phyloP scores from a whole-genome alignment of 2,113 vertebrate species.

The Sander vitreus region DNA sequence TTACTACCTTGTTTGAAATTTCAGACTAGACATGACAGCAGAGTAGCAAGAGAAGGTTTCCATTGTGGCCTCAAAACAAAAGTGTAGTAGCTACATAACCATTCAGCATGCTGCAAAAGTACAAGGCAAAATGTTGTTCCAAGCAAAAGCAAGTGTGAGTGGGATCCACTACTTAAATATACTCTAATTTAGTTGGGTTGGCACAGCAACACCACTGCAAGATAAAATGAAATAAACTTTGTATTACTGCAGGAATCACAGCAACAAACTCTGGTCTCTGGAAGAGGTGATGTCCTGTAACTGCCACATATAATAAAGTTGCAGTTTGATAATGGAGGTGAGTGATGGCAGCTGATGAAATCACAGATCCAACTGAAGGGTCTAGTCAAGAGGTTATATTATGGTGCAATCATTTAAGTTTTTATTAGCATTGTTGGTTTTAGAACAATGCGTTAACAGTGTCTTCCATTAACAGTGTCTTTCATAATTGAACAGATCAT shows the following conservation, averaged over 20 bases:
- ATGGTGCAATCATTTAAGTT: slow-evolving; percentile 18
- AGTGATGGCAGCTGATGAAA: slow-evolving; percentile 23
- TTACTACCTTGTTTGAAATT: slow-evolving; percentile 70
- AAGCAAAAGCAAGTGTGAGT: not conserved
- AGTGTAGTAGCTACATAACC: slow-evolving; percentile 41
- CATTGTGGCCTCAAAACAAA: slow-evolving; percentile 42
- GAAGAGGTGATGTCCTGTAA: slow-evolving; percentile 14
- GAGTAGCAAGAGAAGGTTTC: slow-evolving; percentile 37
- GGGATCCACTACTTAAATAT: not conserved
- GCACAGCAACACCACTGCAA: not conserved
- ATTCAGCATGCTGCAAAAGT: slow-evolving; percentile 12
- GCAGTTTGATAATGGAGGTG: slow-evolving; percentile 16
- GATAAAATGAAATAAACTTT: slow-evolving; percentile 2
- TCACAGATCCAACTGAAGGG: slow-evolving; percentile 6
- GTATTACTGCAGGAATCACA: not conserved
- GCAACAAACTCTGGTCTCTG: not conserved
- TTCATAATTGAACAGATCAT: not conserved
- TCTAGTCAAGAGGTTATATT: slow-evolving; percentile 1
- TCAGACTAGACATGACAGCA: slow-evolving; percentile 52
- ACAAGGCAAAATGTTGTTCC: not conserved
- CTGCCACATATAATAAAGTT: slow-evolving; percentile 10
- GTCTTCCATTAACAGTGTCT: not conserved
- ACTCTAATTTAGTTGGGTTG: not conserved
- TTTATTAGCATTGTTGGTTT: not conserved
- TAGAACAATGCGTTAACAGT: not conserved